Evolutionary conservation across 2,113 vertebrate genomes (phyloP).

Genomic region (Thomomys bottae): DNA sequence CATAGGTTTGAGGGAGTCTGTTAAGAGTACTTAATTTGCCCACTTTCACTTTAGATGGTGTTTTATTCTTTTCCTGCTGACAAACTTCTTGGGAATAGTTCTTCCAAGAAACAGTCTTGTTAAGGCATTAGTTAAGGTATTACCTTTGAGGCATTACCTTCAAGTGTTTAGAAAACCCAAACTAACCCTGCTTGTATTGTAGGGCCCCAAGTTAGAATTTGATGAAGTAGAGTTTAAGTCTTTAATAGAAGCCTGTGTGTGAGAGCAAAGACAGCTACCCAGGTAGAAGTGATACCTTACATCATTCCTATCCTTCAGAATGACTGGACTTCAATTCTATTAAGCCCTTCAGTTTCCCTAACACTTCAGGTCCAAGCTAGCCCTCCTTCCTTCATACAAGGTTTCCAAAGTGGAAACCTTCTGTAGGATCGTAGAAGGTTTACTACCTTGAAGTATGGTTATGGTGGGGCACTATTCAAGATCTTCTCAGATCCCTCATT

Average conservation of each 20-base stretch:
- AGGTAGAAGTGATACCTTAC: neutral
- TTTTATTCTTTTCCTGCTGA: neutral
- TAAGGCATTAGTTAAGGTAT: too few species aligned
- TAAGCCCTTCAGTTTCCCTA: neutral
- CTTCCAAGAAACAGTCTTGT: neutral
- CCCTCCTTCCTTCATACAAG: fast-evolving
- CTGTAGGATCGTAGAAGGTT: neutral
- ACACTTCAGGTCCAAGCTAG: neutral
- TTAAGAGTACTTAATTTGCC: too few species aligned
- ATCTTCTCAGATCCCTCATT: too few species aligned
- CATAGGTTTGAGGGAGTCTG: too few species aligned
- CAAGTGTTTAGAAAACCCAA: neutral
- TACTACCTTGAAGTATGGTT: too few species aligned
- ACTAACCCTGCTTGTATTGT: fast-evolving
- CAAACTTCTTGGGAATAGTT: neutral
- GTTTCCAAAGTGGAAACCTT: neutral
- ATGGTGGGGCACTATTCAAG: too few species aligned
- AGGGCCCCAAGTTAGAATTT: neutral
- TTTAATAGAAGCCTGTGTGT: neutral
- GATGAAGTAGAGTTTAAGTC: neutral
- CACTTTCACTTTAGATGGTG: too few species aligned
- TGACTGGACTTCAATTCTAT: neutral
- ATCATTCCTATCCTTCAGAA: neutral
- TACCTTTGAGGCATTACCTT: neutral
- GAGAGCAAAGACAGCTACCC: neutral